Evolutionary conservation across 1,140 invertebrate genomes (phyloP).

Genomic region (Trachelipus rathkii): DNA sequence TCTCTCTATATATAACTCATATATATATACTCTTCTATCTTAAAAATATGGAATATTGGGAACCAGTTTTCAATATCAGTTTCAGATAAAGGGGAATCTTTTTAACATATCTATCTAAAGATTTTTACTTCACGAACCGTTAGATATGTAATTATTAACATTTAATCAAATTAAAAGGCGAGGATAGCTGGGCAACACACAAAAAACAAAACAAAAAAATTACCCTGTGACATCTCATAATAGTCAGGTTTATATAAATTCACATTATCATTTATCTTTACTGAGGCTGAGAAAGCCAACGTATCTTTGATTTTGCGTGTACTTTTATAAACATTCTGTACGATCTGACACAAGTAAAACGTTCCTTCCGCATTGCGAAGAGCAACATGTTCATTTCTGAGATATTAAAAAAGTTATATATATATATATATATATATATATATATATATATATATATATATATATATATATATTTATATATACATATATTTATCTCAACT

Average conservation of each 20-base stretch:
- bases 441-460: slow-evolving; percentile 10
- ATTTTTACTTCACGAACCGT: no score
- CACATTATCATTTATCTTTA: slow-evolving; percentile 57
- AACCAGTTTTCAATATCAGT: no score
- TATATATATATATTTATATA: not conserved
- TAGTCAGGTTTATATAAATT: slow-evolving; percentile 84
- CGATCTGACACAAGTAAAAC: slow-evolving; percentile 84
- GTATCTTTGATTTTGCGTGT: slow-evolving; percentile 76
- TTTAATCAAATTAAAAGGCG: no score
- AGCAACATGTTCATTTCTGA: slow-evolving; percentile 79
- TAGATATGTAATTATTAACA: no score
- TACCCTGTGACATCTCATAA: slow-evolving; percentile 80
- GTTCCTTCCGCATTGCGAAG: slow-evolving; percentile 80
- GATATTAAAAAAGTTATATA: slow-evolving; percentile 47
- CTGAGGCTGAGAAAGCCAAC: slow-evolving; percentile 75
- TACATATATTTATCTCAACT: no score
- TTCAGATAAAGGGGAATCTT: no score
- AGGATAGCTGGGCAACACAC: no score
- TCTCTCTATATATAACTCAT: no score
- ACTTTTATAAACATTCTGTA: slow-evolving; percentile 83
- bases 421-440: slow-evolving; percentile 10
- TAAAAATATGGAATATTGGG: no score
- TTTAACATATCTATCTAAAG: no score
- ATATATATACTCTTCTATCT: no score
- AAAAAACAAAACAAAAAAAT: slow-evolving; percentile 17